A percentile compares a stretch with the other conserved stretches of the same genome.
Evolutionary conservation across 1,140 invertebrate genomes (phyloP).

Genomic region (Pantala flavescens): DNA sequence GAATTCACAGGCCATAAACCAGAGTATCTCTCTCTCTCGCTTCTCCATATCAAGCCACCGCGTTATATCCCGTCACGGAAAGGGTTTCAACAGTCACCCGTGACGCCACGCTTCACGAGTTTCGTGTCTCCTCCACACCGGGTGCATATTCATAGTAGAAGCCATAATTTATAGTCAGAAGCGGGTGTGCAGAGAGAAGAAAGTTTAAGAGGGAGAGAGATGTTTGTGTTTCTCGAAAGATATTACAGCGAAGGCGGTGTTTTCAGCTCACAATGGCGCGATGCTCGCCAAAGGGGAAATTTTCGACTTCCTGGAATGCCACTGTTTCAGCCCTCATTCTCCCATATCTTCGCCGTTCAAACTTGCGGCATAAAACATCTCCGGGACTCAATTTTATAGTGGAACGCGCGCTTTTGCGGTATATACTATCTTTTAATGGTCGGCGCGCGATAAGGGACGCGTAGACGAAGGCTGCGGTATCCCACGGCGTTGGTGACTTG

Average conservation of each 20-base stretch:
- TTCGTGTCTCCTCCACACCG: background rate
- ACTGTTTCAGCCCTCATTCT: too few relatives aligned
- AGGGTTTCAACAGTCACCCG: background rate
- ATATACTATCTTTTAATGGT: background rate
- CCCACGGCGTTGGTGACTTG: background rate
- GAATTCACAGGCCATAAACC: too few relatives aligned
- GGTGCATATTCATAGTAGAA: background rate
- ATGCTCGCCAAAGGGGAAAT: too few relatives aligned
- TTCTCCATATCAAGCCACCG: too few relatives aligned
- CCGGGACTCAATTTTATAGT: background rate
- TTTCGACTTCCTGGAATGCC: too few relatives aligned
- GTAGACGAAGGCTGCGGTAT: background rate
- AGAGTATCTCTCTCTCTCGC: too few relatives aligned
- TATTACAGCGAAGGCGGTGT: too few relatives aligned
- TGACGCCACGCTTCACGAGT: background rate
- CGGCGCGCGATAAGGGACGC: background rate
- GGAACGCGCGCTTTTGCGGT: background rate
- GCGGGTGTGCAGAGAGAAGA: background rate
- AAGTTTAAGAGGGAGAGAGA: background rate
- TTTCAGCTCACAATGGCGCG: too few relatives aligned
- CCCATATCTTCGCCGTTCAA: too few relatives aligned
- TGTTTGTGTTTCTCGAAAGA: too few relatives aligned
- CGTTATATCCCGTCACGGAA: background rate
- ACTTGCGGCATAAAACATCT: background rate
- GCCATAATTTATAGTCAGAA: background rate